Percentiles rank a stretch among this genome's conserved stretches.
Conservation (phyloP, 2,797 vertebrate species). For the Acanthurus tractus region DNA sequence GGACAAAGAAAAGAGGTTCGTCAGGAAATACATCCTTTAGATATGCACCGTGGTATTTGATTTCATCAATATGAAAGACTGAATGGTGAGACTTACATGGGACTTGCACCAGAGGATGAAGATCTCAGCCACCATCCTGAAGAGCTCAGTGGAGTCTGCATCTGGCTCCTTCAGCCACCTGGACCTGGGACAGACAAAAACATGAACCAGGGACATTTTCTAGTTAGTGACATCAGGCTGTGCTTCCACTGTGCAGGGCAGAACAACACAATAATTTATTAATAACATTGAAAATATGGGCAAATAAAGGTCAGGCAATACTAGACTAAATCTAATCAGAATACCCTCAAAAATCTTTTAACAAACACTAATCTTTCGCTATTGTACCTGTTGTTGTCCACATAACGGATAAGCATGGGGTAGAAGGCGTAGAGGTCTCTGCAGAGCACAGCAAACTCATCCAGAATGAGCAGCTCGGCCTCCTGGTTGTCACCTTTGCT, state of each 20-base stretch:
- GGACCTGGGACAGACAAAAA: conserved; percentile 82
- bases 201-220: not conserved
- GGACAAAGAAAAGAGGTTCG: not conserved
- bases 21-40: not conserved
- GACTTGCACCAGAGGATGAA: conserved; percentile 99
- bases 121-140: conserved; percentile 98
- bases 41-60: not conserved
- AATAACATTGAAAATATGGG: too few relatives aligned
- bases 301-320: too few relatives aligned
- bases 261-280: not conserved
- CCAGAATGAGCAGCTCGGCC: conserved; percentile 95
- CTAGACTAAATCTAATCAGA: too few relatives aligned
- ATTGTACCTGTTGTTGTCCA: conserved; percentile 96
- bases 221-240: not conserved
- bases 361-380: not conserved
- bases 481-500: conserved; percentile 94
- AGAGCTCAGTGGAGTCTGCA: conserved; percentile 93
- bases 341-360: too few relatives aligned
- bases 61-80: not conserved
- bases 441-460: conserved; percentile 97
- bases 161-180: conserved; percentile 96
- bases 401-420: conserved; percentile 97
- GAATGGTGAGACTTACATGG: conserved; percentile 85
- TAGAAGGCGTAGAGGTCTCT: conserved; percentile 98
- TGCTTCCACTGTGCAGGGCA: not conserved